Conservation (phyloP, 2,888 invertebrate species). For the Dinocampus coccinellae region DNA sequence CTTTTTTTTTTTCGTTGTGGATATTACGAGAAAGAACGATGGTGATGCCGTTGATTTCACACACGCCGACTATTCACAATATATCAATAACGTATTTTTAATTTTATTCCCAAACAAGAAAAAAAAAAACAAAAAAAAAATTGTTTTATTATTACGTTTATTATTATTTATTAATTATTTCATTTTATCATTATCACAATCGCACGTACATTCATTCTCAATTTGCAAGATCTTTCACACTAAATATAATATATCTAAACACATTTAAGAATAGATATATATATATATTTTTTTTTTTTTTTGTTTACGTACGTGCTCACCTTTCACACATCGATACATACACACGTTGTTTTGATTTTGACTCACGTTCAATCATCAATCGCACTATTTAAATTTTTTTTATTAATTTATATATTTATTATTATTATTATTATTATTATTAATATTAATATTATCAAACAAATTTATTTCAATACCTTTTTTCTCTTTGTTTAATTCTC, state of each 20-base stretch:
- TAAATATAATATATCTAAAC: background rate
- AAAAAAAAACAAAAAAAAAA: background rate
- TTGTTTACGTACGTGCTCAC: background rate
- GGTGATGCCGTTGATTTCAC: slow-evolving; percentile 39
- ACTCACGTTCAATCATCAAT: slow-evolving; percentile 12
- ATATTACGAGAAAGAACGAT: slow-evolving; percentile 17
- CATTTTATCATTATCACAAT: slow-evolving; percentile 16
- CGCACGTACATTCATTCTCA: slow-evolving; percentile 16
- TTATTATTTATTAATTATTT: background rate
- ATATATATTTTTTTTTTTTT: slow-evolving; percentile 14
- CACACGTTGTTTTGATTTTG: background rate
- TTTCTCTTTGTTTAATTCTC: slow-evolving; percentile 2
- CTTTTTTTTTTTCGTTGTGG: slow-evolving; percentile 34
- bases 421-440: too few species aligned
- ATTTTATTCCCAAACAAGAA: background rate
- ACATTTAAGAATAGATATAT: background rate
- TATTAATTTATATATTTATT: background rate
- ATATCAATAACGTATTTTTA: slow-evolving; percentile 3
- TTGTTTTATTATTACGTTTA: background rate
- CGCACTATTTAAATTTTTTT: background rate
- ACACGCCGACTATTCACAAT: slow-evolving; percentile 33
- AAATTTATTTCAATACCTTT: background rate
- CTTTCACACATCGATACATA: slow-evolving; percentile 16
- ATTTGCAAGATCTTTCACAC: slow-evolving; percentile 12
- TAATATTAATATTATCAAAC: background rate